Evolutionary conservation across 2,797 vertebrate genomes (phyloP), one percentile per base, ranked within the genome.

Genomic region (Trematomus bernacchii): DNA sequence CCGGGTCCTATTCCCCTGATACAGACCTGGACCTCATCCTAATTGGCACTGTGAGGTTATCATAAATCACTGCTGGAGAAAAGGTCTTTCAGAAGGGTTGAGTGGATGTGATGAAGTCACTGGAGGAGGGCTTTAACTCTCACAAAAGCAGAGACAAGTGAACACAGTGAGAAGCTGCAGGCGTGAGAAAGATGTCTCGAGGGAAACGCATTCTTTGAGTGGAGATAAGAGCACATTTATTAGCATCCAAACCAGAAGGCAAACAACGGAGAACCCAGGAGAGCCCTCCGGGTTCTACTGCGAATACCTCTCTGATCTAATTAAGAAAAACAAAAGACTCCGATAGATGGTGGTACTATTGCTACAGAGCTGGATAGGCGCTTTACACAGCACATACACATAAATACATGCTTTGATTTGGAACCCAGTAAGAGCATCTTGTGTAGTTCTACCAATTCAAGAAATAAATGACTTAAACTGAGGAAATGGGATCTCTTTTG

Each of bases 221-320:
- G 27, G 54, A 64, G 81, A 84, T 76, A 87, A 81, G 79, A 64
- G 27, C 72, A 81, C 80, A 90, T 89, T 77, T 87, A 89, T 89
- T 83, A 68, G 77, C 11, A 73, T 90, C 66, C 54, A 70, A 84
- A 79, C 63, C 79, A 88, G 71, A 3, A 54, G 77, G 70, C 37
- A 86, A 77, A 83, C 82, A 84, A 66, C 21, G 3, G 33, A 40
- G 63, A 63, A 30, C 66, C 80, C 79, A 43, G 12, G 69, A 80
- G 70, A 79, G 66, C 37, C 23, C 50, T 57, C 40, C 53, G 65
- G 71, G 59, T 54, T 59, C 33, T 61, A 64, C 47, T 48, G 59
- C 60, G 37, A 90, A 84, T 86, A 79, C 50, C 8, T 79, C 44
- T 54, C 50, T 80, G 79, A 90, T 90, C 70, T 63, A 84, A 88